These are phyloP conservation scores for Hozukius guyotensis DNA, from an alignment of 2,797 vertebrate species.

Conservation along the genomic window DNA sequence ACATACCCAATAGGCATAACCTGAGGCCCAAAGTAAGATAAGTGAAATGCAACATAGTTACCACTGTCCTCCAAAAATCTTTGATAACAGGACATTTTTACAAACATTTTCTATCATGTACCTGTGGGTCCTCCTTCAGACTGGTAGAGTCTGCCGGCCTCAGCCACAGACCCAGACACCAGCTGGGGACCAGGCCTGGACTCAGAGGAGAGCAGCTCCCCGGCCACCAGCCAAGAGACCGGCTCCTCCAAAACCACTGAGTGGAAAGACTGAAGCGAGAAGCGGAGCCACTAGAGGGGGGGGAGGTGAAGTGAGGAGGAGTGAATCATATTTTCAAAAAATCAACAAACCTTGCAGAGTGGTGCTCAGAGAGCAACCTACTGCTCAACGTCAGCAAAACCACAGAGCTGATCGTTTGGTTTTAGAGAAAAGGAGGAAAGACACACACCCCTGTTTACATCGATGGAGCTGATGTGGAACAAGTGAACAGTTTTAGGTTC, in stretches of 20 bases:
- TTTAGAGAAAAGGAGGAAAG: not conserved
- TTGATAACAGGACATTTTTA: not conserved
- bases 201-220: slow-evolving; percentile 16
- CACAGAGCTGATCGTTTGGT: not conserved
- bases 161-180: not conserved
- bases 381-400: not conserved
- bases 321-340: slow-evolving; percentile 6
- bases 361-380: not conserved
- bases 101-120: not conserved
- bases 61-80: not conserved
- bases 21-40: not conserved
- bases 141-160: not conserved
- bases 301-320: not conserved
- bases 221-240: slow-evolving; percentile 5
- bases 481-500: not conserved
- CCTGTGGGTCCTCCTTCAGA: not conserved
- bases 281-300: not conserved
- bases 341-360: not conserved
- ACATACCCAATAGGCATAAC: not conserved
- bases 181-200: slow-evolving; percentile 19
- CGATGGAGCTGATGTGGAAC: not conserved
- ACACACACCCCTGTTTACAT: not conserved
- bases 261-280: slow-evolving; percentile 35
- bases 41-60: not conserved
- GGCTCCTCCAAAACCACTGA: slow-evolving; percentile 33